phyloP scores from a whole-genome alignment of 2,888 invertebrate species.

The Apotomis capreana region DNA sequence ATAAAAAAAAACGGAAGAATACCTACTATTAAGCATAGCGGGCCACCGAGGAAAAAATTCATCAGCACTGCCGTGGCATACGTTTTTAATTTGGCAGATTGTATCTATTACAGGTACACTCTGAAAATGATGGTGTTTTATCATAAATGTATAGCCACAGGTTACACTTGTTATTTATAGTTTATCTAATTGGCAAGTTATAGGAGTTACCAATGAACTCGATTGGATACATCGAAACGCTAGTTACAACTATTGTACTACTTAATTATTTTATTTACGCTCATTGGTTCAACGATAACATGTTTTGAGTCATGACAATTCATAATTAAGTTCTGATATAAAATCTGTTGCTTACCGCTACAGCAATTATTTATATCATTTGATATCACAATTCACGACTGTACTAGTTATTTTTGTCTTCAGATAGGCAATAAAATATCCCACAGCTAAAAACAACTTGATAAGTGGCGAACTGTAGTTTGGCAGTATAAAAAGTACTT shows the following conservation, averaged over 20 bases:
- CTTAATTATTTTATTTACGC: constrained; percentile 9
- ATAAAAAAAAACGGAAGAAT: no score
- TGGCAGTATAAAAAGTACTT: not conserved
- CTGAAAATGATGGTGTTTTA: no score
- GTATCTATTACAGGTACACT: no score
- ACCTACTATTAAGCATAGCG: no score
- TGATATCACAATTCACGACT: constrained; percentile 20
- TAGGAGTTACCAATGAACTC: no score
- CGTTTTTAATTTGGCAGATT: no score
- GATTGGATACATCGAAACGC: no score
- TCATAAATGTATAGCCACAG: no score
- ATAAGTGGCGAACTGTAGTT: constrained; percentile 18
- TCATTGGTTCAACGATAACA: constrained; percentile 4
- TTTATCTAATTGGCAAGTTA: no score
- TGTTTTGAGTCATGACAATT: constrained; percentile 31
- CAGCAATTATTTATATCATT: constrained; percentile 21
- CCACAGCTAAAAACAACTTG: constrained; percentile 29
- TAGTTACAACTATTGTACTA: constrained; percentile 12
- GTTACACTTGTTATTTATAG: no score
- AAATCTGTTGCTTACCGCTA: constrained; percentile 27
- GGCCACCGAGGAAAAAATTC: no score
- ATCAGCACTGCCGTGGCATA: no score
- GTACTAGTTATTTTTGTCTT: constrained; percentile 29
- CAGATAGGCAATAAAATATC: constrained; percentile 24
- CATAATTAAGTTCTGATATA: constrained; percentile 13